A percentile compares a stretch with the other conserved stretches of the same genome.
phyloP scores from a whole-genome alignment of 2,113 vertebrate species.

The Thamnaconus septentrionalis region DNA sequence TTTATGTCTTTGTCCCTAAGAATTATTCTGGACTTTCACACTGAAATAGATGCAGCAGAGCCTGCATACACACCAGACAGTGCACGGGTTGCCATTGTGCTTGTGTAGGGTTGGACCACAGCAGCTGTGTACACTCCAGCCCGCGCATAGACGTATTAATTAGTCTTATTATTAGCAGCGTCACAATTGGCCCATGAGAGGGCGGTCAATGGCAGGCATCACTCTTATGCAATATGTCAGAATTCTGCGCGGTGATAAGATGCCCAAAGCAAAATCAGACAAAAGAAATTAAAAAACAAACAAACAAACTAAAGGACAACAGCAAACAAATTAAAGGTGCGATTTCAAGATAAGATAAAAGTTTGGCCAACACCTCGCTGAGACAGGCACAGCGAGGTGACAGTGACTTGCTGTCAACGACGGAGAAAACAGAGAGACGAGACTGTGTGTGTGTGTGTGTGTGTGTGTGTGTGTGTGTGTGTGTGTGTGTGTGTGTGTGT shows the following conservation, averaged over 20 bases:
- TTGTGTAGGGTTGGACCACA: conserved; percentile 55
- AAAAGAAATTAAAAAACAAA: too few relatives aligned
- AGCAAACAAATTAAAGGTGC: too few relatives aligned
- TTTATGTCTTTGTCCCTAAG: conserved; percentile 1
- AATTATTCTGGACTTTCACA: conserved; percentile 17
- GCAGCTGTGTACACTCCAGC: conserved; percentile 75
- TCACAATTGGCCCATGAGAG: too few relatives aligned
- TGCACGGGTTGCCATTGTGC: conserved; percentile 54
- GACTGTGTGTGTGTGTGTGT: background rate
- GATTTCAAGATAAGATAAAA: too few relatives aligned
- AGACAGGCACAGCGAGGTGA: conserved; percentile 19
- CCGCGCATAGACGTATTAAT: conserved; percentile 33
- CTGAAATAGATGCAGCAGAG: conserved; percentile 51
- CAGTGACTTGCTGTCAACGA: conserved; percentile 21
- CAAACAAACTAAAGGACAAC: too few relatives aligned
- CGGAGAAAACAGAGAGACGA: conserved; percentile 30
- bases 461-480: too few relatives aligned
- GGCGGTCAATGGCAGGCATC: too few relatives aligned
- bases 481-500: background rate
- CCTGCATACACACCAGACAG: conserved; percentile 51
- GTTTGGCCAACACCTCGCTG: background rate
- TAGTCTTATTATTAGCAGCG: background rate
- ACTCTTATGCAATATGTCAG: too few relatives aligned
- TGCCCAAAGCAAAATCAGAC: too few relatives aligned
- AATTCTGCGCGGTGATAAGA: too few relatives aligned